Conservation (phyloP, 2,888 invertebrate genomes). For the Harpalus rufipes region DNA sequence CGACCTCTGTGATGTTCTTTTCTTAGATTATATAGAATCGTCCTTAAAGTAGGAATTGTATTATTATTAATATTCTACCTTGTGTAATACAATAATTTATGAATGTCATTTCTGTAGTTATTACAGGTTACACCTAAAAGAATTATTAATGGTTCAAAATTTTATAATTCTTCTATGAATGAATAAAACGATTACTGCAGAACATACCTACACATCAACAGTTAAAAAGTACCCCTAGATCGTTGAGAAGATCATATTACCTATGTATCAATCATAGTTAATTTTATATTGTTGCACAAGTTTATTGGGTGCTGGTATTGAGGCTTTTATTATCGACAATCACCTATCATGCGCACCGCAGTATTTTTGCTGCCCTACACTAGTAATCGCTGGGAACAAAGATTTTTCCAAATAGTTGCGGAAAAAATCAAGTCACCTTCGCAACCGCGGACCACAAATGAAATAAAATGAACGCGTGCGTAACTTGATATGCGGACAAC, state of each 20-base stretch:
- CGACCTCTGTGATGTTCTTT: no score
- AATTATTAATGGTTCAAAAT: no score
- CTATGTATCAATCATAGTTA: not conserved
- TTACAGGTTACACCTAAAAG: no score
- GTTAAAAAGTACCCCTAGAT: not conserved
- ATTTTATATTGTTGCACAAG: not conserved
- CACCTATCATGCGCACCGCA: not conserved
- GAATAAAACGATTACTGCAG: not conserved
- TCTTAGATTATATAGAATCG: no score
- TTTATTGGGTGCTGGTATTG: not conserved
- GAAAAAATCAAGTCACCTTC: slow-evolving; percentile 72
- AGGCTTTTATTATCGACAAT: slow-evolving; percentile 21
- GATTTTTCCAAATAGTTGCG: slow-evolving; percentile 62
- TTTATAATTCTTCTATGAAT: not conserved
- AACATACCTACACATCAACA: slow-evolving; percentile 1
- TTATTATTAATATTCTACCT: no score
- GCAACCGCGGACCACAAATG: slow-evolving; percentile 73
- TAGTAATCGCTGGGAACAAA: slow-evolving; percentile 52
- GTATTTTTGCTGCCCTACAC: slow-evolving; percentile 9
- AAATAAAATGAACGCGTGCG: slow-evolving; percentile 72
- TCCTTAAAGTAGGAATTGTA: no score
- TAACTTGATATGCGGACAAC: slow-evolving; percentile 71
- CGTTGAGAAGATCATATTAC: not conserved
- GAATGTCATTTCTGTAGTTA: no score
- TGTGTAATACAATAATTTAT: no score